Base-by-base conservation (phyloP, 2,888 invertebrate genomes). In the Heliconius hortense region DNA sequence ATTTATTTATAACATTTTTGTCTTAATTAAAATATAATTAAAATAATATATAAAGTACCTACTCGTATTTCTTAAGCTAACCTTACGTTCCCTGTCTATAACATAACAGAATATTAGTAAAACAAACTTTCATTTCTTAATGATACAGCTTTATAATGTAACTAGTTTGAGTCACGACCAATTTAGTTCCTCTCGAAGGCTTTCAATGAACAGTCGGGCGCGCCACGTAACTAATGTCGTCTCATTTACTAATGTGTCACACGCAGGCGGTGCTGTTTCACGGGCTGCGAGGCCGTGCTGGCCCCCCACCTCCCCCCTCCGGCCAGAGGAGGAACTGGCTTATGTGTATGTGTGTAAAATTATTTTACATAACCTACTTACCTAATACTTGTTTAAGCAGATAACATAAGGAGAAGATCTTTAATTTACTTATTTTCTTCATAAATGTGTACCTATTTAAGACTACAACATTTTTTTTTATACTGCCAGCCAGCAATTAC, bases 171-270 rank as follows among this genome's bases (percentile, higher is more conserved):
- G 73, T 67, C 72, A 71, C 74, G 76, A 80, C 77, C 76, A 80
- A 79, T 79, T 78, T 76, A 78, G 79, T 81, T 83, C 82, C 80
- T 81, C 79, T 82, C 80, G 78, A 82, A 82, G 82, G 82, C 81
- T 86, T 87, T 83, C 86, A 84, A 88, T 85, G 88, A 85, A 71
- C 76, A 67, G 66, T 73, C 75, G 75, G 70, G 68, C 72, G 39
- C 90, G 82, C 90, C 90, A 90, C 86, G 89, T 94, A 94, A 94
- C 93, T 93, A 94, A 94, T 94, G 94, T 91, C 86, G 90, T 90
- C 94, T 94, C 94, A 94, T 94, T 93, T 94, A 94, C 94, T 94
- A 94, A 94, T 94, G 93, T 94, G 94, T 94, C 94, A 93, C 93
- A 94, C 90, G 91, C 94, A 94, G 90, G 89, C 93, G 91, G 90